Base-by-base conservation (phyloP, 2,113 vertebrate genomes). In the Notothenia coriiceps region DNA sequence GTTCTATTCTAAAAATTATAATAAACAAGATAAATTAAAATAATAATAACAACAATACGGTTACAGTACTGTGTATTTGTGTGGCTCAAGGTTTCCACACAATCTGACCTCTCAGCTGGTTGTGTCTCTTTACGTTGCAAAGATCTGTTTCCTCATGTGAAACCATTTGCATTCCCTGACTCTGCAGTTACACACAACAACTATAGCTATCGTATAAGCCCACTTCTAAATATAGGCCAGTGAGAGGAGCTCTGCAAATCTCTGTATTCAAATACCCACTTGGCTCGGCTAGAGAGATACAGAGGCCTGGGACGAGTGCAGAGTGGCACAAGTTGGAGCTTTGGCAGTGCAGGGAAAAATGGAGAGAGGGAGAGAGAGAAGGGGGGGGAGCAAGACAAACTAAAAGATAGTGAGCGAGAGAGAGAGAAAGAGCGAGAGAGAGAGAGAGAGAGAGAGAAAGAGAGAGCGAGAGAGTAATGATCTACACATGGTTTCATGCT, bases 401-500 rank as follows among this genome's bases (percentile, higher is more conserved):
- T 29, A 29, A 2, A 29, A 29, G 56, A 66, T 54, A 43, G 74
- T 29, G 25, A 29, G 2, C 51, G 62, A 78, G 70, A 51, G 74
- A 70, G 77, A 80, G 85, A 77, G 87, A 64, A 89, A 22, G 25
- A 5, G 52, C 63, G 70, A 43, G 57, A 6, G 61, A 54, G 52
- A 22, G 14, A 69, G 74, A 12, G 40, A 55, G 71, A 56, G 75
- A 63, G 62, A 83, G 67, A 15, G 65, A 65, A 40, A 71, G 35
- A 60, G 77, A 78, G 70, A 51, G 74, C 64, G 79, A 80, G 86
- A 77, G 87, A 64, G 90, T 94, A 95, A 95, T 93, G 92, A 94
- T 92, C 92, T 92, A 90, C 94, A 95, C 91, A 93, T 93, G 94
- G 93, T 92, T 93, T 91, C 87, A 94, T 93, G 90, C 91, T 92